Base-by-base conservation (phyloP, 2,888 invertebrate genomes). In the Agapetus fuscipes region DNA sequence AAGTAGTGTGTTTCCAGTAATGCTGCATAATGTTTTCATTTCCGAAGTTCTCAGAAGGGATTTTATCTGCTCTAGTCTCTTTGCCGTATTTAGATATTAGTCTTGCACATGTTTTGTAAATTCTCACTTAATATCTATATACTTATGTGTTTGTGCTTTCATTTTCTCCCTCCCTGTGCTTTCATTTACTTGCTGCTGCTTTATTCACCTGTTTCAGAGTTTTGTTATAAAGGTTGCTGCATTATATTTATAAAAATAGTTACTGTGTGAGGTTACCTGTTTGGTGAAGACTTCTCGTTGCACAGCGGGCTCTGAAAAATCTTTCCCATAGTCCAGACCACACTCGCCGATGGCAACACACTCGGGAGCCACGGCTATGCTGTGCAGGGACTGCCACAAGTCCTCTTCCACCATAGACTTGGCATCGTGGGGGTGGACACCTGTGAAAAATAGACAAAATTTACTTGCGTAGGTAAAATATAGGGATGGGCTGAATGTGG, bases 311-410 rank as follows among this genome's bases (percentile, higher is more conserved):
- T 91, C 88, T 6, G 93, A 93, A 66, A 93, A 94, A 61, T 93
- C 90, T 56, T 91, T 80, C 61, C 86, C 90, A 62, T 88, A 94
- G 69, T 95, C 94, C 49, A 95, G 73, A 24, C 94, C 94, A 61
- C 94, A 94, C 61, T 93, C 93, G 13, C 94, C 94, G 27, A 94
- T 76, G 2, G 93, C 93, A 17, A 94, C 93, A 61, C 93, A 93
- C 66, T 93, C 90, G 3, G 81, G 80, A 55, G 87, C 88, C 35
- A 72, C 70, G 12, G 87, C 85, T 49, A 87, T 77, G 48, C 75
- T 74, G 53, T 75, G 74, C 40, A 91, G 65, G 55, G 87, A 86
- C 28, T 76, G 72, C 90, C 91, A 93, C 56, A 69, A 64, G 41
- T 74, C 74, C 52, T 81, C 80, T 46, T 80, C 80, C 31, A 77